Evolutionary conservation across 1,140 invertebrate genomes (phyloP).

Genomic region (Anthonomus grandis): DNA sequence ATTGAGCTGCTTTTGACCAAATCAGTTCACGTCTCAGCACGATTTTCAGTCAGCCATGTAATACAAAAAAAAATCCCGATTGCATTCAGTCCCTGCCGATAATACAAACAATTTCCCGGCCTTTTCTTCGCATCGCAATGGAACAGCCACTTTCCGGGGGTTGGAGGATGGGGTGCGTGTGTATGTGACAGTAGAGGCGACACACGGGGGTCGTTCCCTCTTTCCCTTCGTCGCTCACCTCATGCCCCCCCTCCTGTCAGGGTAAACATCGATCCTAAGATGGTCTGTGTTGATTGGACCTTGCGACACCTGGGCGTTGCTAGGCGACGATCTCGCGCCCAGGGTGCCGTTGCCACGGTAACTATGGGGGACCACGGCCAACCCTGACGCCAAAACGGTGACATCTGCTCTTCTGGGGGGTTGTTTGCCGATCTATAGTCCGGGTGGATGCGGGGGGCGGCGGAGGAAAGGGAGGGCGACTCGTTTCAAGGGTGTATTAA

Average conservation of each 20-base stretch:
- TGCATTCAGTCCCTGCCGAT: no score
- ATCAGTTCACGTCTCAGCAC: no score
- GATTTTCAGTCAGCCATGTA: no score
- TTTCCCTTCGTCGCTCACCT: neutral
- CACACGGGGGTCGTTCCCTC: no score
- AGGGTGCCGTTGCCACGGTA: conserved; percentile 19
- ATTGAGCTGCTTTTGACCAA: no score
- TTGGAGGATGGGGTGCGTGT: no score
- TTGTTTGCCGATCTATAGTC: conserved; percentile 8
- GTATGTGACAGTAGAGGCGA: no score
- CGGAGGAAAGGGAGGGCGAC: neutral
- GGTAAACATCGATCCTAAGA: conserved; percentile 48
- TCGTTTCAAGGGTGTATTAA: no score
- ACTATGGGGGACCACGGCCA: conserved; percentile 8
- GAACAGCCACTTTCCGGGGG: no score
- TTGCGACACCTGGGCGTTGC: conserved; percentile 47
- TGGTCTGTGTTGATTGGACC: conserved; percentile 47
- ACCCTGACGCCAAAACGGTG: conserved; percentile 17
- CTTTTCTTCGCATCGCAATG: no score
- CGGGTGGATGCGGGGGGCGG: neutral
- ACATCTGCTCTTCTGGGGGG: conserved; percentile 21
- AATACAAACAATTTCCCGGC: no score
- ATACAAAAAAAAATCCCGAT: no score
- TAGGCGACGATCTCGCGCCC: conserved; percentile 37
- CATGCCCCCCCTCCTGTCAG: conserved; percentile 6